phyloP scores from a whole-genome alignment of 2,888 invertebrate species.

The Pedicia rivosa region DNA sequence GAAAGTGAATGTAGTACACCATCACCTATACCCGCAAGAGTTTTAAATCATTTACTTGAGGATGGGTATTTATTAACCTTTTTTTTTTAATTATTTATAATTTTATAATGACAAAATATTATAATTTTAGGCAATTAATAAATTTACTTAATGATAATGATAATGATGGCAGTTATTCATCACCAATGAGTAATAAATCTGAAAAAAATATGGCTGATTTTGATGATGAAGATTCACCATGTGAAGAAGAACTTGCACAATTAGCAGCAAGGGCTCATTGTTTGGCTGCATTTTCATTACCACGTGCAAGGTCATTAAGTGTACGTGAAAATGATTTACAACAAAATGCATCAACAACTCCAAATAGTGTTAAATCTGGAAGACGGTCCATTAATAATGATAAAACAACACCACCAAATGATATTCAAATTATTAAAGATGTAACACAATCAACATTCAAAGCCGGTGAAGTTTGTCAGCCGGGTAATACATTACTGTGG shows the following conservation, averaged over 20 bases:
- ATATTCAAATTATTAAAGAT: constrained; percentile 7
- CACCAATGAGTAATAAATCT: constrained; percentile 80
- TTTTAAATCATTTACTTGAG: constrained; percentile 32
- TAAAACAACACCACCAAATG: no score
- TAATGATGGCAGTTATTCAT: constrained; percentile 82
- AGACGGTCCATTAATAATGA: constrained; percentile 19
- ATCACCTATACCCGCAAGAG: constrained; percentile 26
- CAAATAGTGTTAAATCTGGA: constrained; percentile 24
- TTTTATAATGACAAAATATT: no score
- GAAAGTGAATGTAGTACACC: constrained; percentile 29
- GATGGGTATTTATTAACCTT: constrained; percentile 35
- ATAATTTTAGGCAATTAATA: constrained; percentile 28
- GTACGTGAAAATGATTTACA: constrained; percentile 6
- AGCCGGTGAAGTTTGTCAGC: constrained; percentile 59
- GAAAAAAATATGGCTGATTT: constrained; percentile 91
- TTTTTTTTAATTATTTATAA: no score
- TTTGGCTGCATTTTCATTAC: constrained; percentile 17
- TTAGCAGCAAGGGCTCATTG: constrained; percentile 47
- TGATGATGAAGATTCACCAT: constrained; percentile 77
- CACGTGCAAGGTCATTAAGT: constrained; percentile 8
- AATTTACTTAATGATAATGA: constrained; percentile 41
- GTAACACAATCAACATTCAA: constrained; percentile 23
- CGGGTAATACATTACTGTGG: constrained; percentile 87
- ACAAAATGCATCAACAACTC: constrained; percentile 11
- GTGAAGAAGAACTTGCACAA: constrained; percentile 69